Conservation (phyloP, 2,888 invertebrate genomes). For the Halictus quadricinctus region DNA sequence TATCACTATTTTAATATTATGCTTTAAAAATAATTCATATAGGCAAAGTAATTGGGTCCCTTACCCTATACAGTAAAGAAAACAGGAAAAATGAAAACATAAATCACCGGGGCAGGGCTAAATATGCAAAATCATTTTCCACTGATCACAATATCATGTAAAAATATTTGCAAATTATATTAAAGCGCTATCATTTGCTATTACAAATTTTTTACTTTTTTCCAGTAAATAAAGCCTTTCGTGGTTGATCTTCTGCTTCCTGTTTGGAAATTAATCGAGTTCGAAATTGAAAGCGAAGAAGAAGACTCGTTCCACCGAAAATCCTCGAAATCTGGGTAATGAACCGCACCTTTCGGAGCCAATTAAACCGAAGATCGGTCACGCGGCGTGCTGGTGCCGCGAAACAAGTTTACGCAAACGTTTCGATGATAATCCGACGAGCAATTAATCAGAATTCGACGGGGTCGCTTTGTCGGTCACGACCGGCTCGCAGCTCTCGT, state of each 20-base stretch:
- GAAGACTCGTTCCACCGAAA: not conserved
- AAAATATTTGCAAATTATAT: not conserved
- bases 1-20: no score
- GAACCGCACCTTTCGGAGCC: not conserved
- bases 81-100: no score
- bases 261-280: not conserved
- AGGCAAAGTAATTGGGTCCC: no score
- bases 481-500: constrained; percentile 27
- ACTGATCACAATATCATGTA: not conserved
- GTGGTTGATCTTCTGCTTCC: not conserved
- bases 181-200: no score
- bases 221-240: not conserved
- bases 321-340: constrained; percentile 1
- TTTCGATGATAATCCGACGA: not conserved
- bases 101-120: not conserved
- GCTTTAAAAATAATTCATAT: no score
- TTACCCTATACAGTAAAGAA: no score
- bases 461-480: not conserved
- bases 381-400: not conserved
- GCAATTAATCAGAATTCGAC: constrained; percentile 5
- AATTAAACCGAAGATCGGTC: not conserved
- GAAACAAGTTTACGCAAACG: not conserved
- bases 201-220: no score
- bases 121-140: not conserved
- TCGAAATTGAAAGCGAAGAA: not conserved